A percentile compares a stretch with the other conserved stretches of the same genome.
phyloP scores from a whole-genome alignment of 2,888 invertebrate species.

The Phortica magna region DNA sequence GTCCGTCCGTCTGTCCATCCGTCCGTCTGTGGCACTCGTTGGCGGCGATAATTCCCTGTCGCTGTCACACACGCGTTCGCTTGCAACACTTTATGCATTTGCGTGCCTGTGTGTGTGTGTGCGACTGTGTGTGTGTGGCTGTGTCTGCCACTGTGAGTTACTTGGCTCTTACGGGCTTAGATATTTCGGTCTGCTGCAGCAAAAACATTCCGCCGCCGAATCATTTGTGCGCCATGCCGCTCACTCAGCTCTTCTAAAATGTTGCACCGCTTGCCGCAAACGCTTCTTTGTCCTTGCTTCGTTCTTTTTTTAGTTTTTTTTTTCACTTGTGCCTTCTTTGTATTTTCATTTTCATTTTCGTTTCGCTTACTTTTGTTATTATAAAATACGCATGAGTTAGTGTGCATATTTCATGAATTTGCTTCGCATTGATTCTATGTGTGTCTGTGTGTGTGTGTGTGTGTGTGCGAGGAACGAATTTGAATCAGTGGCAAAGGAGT shows the following conservation, averaged over 20 bases:
- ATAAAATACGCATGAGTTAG: slow-evolving; percentile 71
- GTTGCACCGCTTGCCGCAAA: not conserved
- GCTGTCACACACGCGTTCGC: no score
- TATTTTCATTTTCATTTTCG: slow-evolving; percentile 50
- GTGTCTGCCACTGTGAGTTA: not conserved
- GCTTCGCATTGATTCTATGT: slow-evolving; percentile 26
- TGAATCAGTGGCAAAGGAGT: slow-evolving; percentile 65
- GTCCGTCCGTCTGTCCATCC: not conserved
- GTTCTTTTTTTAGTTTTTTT: slow-evolving; percentile 29
- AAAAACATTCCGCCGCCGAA: not conserved
- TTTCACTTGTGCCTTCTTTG: slow-evolving; percentile 2
- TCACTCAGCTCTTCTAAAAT: not conserved
- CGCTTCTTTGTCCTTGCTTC: no score
- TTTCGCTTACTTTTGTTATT: slow-evolving; percentile 62
- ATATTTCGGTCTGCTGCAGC: slow-evolving; percentile 1
- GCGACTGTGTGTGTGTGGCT: no score
- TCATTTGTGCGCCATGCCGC: not conserved
- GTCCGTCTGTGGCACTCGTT: not conserved
- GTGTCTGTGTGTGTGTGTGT: not conserved
- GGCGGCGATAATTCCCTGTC: no score
- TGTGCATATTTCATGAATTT: slow-evolving; percentile 70
- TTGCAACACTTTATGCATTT: no score
- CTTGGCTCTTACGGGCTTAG: slow-evolving; percentile 10
- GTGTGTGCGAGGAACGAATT: slow-evolving; percentile 69
- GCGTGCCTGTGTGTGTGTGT: no score